phyloP scores from a whole-genome alignment of 1,140 invertebrate species.

The Meteorus sp. region DNA sequence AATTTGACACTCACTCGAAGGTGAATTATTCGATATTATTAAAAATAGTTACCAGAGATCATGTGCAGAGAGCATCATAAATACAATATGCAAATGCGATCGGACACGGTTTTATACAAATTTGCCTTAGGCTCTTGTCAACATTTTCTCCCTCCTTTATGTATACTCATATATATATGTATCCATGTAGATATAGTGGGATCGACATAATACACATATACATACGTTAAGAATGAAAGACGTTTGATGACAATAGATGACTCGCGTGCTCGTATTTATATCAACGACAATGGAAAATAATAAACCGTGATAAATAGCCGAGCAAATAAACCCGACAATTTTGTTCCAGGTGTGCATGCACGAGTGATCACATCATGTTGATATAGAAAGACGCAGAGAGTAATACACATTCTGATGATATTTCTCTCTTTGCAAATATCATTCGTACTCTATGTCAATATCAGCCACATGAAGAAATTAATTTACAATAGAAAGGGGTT shows the following conservation, averaged over 20 bases:
- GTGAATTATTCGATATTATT: background rate
- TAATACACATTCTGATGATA: too few species aligned
- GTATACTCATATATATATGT: too few species aligned
- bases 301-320: constrained; percentile 61
- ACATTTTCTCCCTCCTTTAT: background rate
- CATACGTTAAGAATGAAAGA: constrained; percentile 11
- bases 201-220: constrained; percentile 3
- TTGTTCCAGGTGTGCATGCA: constrained; percentile 13
- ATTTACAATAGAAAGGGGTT: constrained; percentile 10
- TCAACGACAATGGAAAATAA: constrained; percentile 59
- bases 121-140: constrained; percentile 47
- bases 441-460: constrained; percentile 15
- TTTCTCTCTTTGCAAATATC: constrained; percentile 12
- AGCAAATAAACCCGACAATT: constrained; percentile 55
- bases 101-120: constrained; percentile 58
- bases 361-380: too few species aligned
- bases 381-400: too few species aligned
- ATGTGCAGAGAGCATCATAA: constrained; percentile 27
- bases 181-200: too few species aligned
- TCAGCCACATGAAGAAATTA: constrained; percentile 6
- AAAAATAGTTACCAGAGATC: constrained; percentile 10
- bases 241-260: constrained; percentile 44
- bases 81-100: constrained; percentile 56
- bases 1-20: constrained; percentile 42
- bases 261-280: constrained; percentile 37